These are phyloP conservation scores for Antechinus stuartii DNA, from an alignment of 2,113 vertebrate genomes.

Conservation along the genomic window DNA sequence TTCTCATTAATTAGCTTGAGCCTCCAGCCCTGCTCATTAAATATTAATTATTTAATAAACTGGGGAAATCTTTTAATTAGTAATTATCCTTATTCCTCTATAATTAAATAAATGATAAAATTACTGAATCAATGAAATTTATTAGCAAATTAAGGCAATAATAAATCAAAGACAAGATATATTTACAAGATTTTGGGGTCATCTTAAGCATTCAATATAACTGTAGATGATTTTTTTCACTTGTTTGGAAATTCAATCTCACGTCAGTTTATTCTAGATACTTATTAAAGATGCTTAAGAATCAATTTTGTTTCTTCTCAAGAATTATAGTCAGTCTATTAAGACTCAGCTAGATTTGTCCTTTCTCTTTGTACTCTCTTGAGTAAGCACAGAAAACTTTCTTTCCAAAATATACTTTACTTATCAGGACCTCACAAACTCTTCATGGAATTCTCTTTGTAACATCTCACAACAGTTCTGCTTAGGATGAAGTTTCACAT, in stretches of 20 bases:
- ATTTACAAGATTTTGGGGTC: not conserved
- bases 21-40: not conserved
- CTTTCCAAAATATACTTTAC: not conserved
- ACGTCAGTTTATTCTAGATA: not conserved
- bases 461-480: not conserved
- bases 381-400: not conserved
- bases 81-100: not conserved
- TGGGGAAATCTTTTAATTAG: not conserved
- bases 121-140: not conserved
- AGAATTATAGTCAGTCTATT: not conserved
- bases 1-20: not conserved
- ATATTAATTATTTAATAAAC: conserved; percentile 7
- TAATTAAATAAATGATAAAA: not conserved
- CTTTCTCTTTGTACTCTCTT: not conserved
- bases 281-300: not conserved
- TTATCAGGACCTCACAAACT: not conserved
- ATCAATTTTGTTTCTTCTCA: not conserved
- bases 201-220: not conserved
- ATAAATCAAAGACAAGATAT: not conserved
- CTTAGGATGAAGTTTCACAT: not conserved
- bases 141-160: not conserved
- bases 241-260: not conserved
- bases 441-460: not conserved
- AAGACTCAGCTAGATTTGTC: not conserved
- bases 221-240: not conserved